These are phyloP conservation scores for Octomys mimax DNA, from an alignment of 2,797 vertebrate genomes.

Conservation along the genomic window DNA sequence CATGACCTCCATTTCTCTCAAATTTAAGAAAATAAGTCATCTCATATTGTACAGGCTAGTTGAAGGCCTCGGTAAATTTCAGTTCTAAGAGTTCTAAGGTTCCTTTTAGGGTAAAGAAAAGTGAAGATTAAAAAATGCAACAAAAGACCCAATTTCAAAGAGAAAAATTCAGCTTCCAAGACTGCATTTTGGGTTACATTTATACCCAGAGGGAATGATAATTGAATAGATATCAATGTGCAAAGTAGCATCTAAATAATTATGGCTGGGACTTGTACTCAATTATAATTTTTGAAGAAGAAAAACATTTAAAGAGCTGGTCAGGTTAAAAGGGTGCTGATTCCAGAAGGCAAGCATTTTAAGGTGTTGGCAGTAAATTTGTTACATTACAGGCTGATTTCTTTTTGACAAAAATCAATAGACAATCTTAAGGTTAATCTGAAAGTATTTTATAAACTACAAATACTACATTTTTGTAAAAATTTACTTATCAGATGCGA, in stretches of 20 bases:
- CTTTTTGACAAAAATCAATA: slow-evolving; percentile 56
- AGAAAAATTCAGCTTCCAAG: slow-evolving; percentile 1
- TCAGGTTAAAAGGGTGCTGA: slow-evolving; percentile 31
- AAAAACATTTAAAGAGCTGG: slow-evolving; percentile 20
- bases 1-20: not conserved
- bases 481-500: not conserved
- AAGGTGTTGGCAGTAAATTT: not conserved
- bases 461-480: not conserved
- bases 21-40: not conserved
- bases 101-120: not conserved
- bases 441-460: not conserved
- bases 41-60: not conserved
- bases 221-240: slow-evolving; percentile 37
- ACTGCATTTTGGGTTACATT: not conserved
- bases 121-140: not conserved
- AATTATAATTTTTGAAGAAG: slow-evolving; percentile 8
- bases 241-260: slow-evolving; percentile 49
- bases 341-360: slow-evolving; percentile 33
- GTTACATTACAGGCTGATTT: not conserved
- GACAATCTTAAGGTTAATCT: slow-evolving; percentile 12
- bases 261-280: not conserved
- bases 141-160: not conserved
- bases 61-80: not conserved
- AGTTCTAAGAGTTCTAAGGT: not conserved
- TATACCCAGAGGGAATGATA: slow-evolving; percentile 3